These are phyloP conservation scores for Antrozous pallidus DNA, from an alignment of 2,797 vertebrate species.

Conservation along the genomic window DNA sequence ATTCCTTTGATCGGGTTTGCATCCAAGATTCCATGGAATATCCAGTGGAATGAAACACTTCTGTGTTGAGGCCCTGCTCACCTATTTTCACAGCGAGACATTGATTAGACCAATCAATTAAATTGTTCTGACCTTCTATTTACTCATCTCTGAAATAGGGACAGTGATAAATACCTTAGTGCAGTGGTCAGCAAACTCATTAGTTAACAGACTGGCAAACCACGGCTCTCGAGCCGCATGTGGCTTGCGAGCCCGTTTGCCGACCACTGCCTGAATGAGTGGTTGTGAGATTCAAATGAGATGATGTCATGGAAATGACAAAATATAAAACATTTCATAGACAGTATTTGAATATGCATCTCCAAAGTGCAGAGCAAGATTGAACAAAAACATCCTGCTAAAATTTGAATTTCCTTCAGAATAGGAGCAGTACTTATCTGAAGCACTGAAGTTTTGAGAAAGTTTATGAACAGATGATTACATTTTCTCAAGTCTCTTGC, in stretches of 20 bases:
- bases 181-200: no score
- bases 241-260: no score
- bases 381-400: not conserved
- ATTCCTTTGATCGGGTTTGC: not conserved
- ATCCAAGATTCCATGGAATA: not conserved
- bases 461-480: not conserved
- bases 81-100: not conserved
- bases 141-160: not conserved
- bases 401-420: not conserved
- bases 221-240: no score
- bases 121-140: not conserved
- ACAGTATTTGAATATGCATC: not conserved
- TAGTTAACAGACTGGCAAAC: no score
- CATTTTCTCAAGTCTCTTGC: not conserved
- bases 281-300: not conserved
- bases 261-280: no score
- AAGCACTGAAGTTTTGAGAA: not conserved
- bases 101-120: not conserved
- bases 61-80: not conserved
- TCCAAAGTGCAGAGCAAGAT: not conserved
- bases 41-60: not conserved
- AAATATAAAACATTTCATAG: not conserved
- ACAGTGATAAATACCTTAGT: not conserved
- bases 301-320: not conserved
- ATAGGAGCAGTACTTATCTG: not conserved